Conservation (phyloP, 2,797 vertebrate species). For the Diglossa cyanea region DNA sequence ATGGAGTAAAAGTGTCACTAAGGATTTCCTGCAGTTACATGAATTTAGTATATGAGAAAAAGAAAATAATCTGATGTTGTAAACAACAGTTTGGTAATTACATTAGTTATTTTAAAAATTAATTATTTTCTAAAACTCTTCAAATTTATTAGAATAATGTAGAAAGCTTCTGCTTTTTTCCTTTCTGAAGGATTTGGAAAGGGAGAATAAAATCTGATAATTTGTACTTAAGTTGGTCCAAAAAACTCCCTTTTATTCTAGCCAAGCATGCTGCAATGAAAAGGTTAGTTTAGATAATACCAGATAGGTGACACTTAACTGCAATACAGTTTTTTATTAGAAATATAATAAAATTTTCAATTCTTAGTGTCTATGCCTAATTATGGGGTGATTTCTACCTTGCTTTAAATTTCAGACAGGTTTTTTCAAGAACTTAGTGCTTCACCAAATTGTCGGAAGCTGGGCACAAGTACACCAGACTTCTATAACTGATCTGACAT, state of each 20-base stretch:
- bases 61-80: neutral
- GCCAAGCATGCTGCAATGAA: neutral
- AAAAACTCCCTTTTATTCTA: neutral
- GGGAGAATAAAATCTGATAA: neutral
- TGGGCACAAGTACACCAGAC: neutral
- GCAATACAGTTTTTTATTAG: neutral
- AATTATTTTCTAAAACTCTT: neutral
- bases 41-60: neutral
- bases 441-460: neutral
- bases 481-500: neutral
- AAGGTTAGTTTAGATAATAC: neutral
- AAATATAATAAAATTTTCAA: neutral
- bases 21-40: neutral
- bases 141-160: neutral
- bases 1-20: neutral
- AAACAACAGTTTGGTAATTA: neutral
- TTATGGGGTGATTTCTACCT: neutral
- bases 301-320: neutral
- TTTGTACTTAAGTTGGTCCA: neutral
- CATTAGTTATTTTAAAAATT: neutral
- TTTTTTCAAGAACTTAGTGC: neutral
- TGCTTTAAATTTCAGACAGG: neutral
- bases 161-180: neutral
- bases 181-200: neutral
- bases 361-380: neutral